Evolutionary conservation across 1,140 invertebrate genomes (phyloP).

Genomic region (Copidosoma floridanum): DNA sequence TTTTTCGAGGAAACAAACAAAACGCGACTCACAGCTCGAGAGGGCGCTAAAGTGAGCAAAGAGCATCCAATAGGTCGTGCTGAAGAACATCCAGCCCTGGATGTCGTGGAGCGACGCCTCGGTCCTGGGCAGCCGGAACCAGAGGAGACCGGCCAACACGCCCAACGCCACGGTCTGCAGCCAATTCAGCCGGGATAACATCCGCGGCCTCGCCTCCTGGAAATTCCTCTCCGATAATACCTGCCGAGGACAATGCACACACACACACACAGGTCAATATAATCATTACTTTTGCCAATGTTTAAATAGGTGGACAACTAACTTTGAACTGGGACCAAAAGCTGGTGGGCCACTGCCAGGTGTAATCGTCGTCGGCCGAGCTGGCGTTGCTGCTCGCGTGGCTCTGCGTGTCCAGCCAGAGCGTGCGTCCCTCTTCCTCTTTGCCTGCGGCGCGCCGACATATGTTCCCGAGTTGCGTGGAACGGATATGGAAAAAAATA

Average conservation of each 20-base stretch:
- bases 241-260: no score
- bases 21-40: conserved; percentile 65
- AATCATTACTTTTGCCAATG: conserved; percentile 9
- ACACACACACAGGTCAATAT: no score
- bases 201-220: conserved; percentile 72
- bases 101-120: conserved; percentile 78
- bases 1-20: no score
- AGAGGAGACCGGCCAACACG: conserved; percentile 73
- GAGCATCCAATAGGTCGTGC: conserved; percentile 84
- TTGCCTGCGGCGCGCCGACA: conserved; percentile 30
- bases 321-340: conserved; percentile 81
- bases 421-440: conserved; percentile 69
- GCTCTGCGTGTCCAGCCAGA: conserved; percentile 75
- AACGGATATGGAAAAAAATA: no score
- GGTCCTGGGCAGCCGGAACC: conserved; percentile 74
- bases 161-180: conserved; percentile 75
- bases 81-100: conserved; percentile 86
- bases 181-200: conserved; percentile 81
- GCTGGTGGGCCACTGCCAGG: conserved; percentile 74
- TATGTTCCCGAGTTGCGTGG: no score
- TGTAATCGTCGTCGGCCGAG: conserved; percentile 63
- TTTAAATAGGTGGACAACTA: conserved; percentile 39
- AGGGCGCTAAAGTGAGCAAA: conserved; percentile 80
- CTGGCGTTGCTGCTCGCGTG: conserved; percentile 64
- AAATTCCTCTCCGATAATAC: conserved; percentile 78